Base-by-base conservation (phyloP, 2,888 invertebrate species). In the Mactromeris polynyma region DNA sequence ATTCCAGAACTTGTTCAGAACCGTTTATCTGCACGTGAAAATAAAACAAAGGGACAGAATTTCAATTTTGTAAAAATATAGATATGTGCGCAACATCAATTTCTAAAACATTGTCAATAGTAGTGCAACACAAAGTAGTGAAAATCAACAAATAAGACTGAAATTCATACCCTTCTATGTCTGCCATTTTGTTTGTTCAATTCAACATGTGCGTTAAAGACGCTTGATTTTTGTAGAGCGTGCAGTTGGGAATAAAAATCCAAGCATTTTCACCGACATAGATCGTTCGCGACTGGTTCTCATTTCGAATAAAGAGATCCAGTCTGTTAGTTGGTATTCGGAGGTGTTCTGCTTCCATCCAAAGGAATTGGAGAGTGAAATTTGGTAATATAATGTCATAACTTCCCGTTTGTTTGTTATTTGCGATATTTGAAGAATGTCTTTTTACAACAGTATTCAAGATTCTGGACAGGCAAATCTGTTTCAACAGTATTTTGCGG, bases 121-220 rank as follows among this genome's bases (percentile, higher is more conserved):
- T 64, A 64, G 2, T 64, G n/a, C 26, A 64, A n/a, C 26, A 64
- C 58, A 1, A 33, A 33, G 19, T 33, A 17, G 36, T 33, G 14
- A 73, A 73, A 36, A 17, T 26, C 73, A 81, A 58, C 33, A n/a
- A 38, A 58, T 36, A 58, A 31, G 31, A 31, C 17, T 31, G 26
- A 26, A 33, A 81, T 46, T 38, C 79, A 38, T 84, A 88, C 87
- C 81, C 79, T 46, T 51, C 83, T 81, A 42, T 85, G 36, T 87
- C 91, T 83, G 91, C 89, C 91, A 91, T 91, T 91, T 91, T 90
- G 85, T 79, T 89, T 85, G 87, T 79, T 89, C 89, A 58, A 83
- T 86, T 86, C 91, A 88, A 82, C 91, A 91, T 90, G 91, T 91
- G 91, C 85, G 85, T 46, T 77, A 73, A n/a, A 83, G 83, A 90